Percentiles rank a stretch among this genome's conserved stretches.
These are phyloP conservation scores for Lordiphosa andalusiaca DNA, from an alignment of 2,888 invertebrate genomes.

Conservation along the genomic window DNA sequence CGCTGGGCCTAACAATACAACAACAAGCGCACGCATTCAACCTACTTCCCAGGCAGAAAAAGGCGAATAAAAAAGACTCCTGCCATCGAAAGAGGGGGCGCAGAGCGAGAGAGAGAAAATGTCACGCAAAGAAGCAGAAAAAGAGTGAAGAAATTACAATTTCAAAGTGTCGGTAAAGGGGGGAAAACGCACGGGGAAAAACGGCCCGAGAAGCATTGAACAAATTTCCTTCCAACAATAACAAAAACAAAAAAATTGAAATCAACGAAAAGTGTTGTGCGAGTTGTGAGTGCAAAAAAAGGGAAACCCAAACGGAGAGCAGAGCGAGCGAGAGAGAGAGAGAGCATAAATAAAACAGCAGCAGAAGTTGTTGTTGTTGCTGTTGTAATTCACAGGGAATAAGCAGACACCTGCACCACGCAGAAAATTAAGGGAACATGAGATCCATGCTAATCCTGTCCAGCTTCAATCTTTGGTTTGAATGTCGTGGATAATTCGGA, in stretches of 20 bases:
- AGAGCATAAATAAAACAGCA: conserved; percentile 43
- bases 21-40: conserved; percentile 12
- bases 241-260: conserved; percentile 7
- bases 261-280: conserved; percentile 7
- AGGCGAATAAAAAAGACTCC: conserved; percentile 34
- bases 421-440: conserved; percentile 21
- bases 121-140: conserved; percentile 74
- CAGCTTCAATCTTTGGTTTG: conserved; percentile 61
- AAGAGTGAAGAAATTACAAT: conserved; percentile 71
- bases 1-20: conserved; percentile 13
- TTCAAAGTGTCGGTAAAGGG: conserved; percentile 24
- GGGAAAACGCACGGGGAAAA: conserved; percentile 36
- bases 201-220: conserved; percentile 51
- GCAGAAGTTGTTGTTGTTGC: conserved; percentile 37
- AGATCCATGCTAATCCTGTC: conserved; percentile 44
- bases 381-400: conserved; percentile 55
- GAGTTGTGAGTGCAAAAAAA: conserved; percentile 11
- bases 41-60: conserved; percentile 23
- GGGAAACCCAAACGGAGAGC: conserved; percentile 6
- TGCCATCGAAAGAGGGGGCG: conserved; percentile 27
- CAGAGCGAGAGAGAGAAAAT: conserved; percentile 71
- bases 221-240: conserved; percentile 27
- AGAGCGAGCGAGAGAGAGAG: conserved; percentile 29
- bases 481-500: conserved; percentile 77
- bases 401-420: conserved; percentile 63